Percentiles rank a stretch among this genome's conserved stretches.
Conservation (phyloP, 1,140 invertebrate genomes). For the Drosophila trapezifrons region DNA sequence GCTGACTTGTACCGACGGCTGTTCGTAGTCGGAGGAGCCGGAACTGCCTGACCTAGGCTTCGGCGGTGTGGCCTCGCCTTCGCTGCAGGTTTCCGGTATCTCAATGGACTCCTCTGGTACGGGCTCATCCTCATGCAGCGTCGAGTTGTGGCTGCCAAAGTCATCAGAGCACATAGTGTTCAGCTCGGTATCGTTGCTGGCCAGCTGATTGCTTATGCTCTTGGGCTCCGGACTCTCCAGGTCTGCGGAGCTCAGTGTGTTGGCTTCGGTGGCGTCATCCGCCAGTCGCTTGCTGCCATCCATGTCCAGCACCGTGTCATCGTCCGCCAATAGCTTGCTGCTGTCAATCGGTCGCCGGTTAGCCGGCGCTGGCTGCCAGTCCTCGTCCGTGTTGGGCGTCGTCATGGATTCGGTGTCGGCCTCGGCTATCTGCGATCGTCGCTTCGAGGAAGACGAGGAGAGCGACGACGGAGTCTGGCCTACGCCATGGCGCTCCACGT, state of each 20-base stretch:
- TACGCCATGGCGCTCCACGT: constrained; percentile 42
- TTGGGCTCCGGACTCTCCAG: constrained; percentile 9
- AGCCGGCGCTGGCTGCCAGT: constrained; percentile 16
- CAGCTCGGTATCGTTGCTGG: constrained; percentile 30
- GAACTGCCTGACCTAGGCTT: not conserved
- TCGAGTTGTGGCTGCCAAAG: not conserved
- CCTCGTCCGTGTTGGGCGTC: constrained; percentile 23
- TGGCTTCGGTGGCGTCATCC: constrained; percentile 56
- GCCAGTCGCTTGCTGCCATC: constrained; percentile 51
- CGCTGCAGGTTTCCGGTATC: constrained; percentile 67
- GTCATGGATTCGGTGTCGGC: constrained; percentile 80
- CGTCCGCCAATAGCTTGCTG: constrained; percentile 40
- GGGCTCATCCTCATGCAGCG: constrained; percentile 18
- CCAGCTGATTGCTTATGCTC: constrained; percentile 37
- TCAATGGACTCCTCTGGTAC: constrained; percentile 61
- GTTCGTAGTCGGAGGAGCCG: not conserved
- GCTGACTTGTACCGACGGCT: constrained; percentile 52
- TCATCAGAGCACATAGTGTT: constrained; percentile 21
- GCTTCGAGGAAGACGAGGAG: not conserved
- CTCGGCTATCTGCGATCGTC: constrained; percentile 44
- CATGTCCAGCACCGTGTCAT: constrained; percentile 37
- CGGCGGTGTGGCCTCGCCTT: constrained; percentile 31
- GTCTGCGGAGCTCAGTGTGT: constrained; percentile 37
- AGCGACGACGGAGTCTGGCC: not conserved
- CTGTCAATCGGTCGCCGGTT: constrained; percentile 9